Evolutionary conservation across 2,888 invertebrate genomes (phyloP), one percentile per base, ranked within the genome.

Genomic region (Saturnia japonica): DNA sequence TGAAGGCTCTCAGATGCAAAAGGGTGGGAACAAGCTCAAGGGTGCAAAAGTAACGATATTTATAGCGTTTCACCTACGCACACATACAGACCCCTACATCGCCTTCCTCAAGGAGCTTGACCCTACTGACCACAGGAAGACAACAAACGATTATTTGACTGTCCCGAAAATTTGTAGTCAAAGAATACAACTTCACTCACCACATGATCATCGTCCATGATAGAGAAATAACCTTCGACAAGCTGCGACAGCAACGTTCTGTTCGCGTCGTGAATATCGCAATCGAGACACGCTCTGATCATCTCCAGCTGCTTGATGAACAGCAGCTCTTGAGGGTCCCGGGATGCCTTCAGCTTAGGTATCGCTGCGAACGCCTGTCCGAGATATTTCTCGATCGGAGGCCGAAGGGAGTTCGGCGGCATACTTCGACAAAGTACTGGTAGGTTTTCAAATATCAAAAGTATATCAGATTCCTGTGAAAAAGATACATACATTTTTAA

Each of bases 191-290:
- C 28, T 12, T 60, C 9, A 85, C 89, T 88, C 74, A 94, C 94
- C 81, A 88, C 85, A 80, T 91, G 87, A 57, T 95, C 91, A 60
- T 91, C 91, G 57, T 83, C 82, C 0, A 95, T 79, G 28, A 89
- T 79, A 1, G 89, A 82, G 74, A 94, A 91, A 72, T 95, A 90
- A 7, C 86, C 84, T 77, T 95, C 95, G 2, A 95, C 79, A 0
- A 92, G 83, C 68, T 91, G 91, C 7, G 94, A 91, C 57, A 95
- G 72, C 40, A 95, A 73, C 0, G 91, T 94, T 77, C 95, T 94
- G 76, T 96, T 96, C 0, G 95, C 95, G 64, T 96, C 95, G 71
- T 95, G 95, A 72, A 95, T 94, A 16, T 94, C 91, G 72, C 92
- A 87, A 47, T 90, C 90, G 74, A 96, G 82, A 67, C 94, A 90